Evolutionary conservation across 2,888 invertebrate species (phyloP).

Genomic region (Elgonia sp.): DNA sequence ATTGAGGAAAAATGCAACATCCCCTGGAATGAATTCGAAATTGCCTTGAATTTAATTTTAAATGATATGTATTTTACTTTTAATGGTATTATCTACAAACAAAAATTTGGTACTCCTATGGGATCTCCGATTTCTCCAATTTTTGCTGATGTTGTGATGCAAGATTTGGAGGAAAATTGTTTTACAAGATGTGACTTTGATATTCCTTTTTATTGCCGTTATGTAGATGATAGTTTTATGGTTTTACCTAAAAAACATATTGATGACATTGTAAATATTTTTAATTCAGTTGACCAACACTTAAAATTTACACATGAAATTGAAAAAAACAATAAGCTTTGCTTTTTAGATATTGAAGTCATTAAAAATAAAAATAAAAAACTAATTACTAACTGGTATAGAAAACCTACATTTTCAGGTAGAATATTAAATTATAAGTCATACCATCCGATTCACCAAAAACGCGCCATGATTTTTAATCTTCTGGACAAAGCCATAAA

Average conservation of each 20-base stretch:
- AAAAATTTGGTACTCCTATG: too few species aligned
- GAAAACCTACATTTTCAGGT: slow-evolving; percentile 22
- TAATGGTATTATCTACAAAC: neutral
- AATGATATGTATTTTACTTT: too few species aligned
- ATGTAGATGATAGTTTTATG: slow-evolving; percentile 18
- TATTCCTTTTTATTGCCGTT: neutral
- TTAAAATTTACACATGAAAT: neutral
- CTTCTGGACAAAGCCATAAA: neutral
- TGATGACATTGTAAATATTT: neutral
- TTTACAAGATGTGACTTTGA: neutral
- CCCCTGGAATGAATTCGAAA: too few species aligned
- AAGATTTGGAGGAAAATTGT: neutral
- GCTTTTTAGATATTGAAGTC: slow-evolving; percentile 6
- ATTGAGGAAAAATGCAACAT: too few species aligned
- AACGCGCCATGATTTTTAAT: slow-evolving; percentile 8
- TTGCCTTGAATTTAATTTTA: too few species aligned
- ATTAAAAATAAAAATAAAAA: neutral
- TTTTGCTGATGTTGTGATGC: slow-evolving; percentile 7
- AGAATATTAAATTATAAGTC: slow-evolving; percentile 11
- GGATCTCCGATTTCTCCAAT: neutral
- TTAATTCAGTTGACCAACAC: neutral
- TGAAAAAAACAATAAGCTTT: neutral
- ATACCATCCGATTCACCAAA: neutral
- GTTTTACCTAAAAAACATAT: neutral
- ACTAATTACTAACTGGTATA: slow-evolving; percentile 6